A percentile compares a stretch with the other conserved stretches of the same genome.
Evolutionary conservation across 2,797 vertebrate genomes (phyloP).

Genomic region (Sebastes flavidus): DNA sequence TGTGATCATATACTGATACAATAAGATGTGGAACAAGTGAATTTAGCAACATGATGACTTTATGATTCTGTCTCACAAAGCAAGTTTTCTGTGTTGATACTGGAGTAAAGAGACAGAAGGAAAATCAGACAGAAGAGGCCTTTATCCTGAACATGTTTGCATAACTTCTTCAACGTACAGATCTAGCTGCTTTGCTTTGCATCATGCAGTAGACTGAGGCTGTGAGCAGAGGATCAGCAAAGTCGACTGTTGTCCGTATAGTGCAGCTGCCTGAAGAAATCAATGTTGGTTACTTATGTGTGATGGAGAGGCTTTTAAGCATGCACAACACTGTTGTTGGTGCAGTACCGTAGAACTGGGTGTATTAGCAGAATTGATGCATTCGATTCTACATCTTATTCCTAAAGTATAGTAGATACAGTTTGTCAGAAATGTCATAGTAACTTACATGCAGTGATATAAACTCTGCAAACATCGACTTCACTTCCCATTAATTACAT

Average conservation of each 20-base stretch:
- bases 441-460: neutral
- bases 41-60: slow-evolving; percentile 30
- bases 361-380: neutral
- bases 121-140: neutral
- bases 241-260: neutral
- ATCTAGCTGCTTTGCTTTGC: neutral
- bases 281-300: slow-evolving; percentile 28
- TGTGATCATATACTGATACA: slow-evolving; percentile 18
- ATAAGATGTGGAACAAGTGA: slow-evolving; percentile 16
- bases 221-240: slow-evolving; percentile 6
- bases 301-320: slow-evolving; percentile 48
- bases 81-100: slow-evolving; percentile 1
- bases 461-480: neutral
- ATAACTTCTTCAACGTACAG: neutral
- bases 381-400: neutral
- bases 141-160: neutral
- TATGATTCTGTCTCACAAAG: slow-evolving; percentile 1
- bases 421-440: neutral
- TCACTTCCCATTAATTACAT: neutral
- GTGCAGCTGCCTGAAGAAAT: slow-evolving; percentile 37
- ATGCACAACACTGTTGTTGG: slow-evolving; percentile 14
- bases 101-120: neutral
- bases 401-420: neutral
- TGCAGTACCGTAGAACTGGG: neutral
- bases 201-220: neutral